Base-by-base conservation (phyloP, 2,888 invertebrate genomes). In the Hyposoter dolosus region DNA sequence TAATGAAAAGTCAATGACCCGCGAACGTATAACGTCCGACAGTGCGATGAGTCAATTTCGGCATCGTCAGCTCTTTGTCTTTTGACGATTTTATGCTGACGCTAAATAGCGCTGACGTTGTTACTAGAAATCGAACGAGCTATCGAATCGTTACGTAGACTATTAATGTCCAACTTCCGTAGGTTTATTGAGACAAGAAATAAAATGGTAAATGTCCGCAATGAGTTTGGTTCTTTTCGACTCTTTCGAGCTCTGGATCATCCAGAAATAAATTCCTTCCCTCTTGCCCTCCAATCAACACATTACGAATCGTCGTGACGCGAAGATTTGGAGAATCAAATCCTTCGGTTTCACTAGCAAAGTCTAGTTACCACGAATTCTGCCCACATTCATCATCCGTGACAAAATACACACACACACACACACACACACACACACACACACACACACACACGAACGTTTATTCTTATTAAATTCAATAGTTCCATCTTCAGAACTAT, bases 41-140 rank as follows among this genome's bases (percentile, higher is more conserved):
- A 89, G 91, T 91, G 89, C 89, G 89, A 90, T 90, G 92, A 92
- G 88, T 93, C 92, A 92, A 83, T 92, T 91, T 91, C 76, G 87
- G 87, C 84, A 86, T 84, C 85, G 88, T 87, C 89, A 89, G 82
- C 77, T 86, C 83, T 88, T 87, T 87, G 28, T 83, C 50, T 66
- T 32, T 69, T 45, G 28, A 43, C 50, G 40, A 53, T 79, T 85
- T 83, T 32, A 40, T 81, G 86, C 88, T 89, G 89, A 90, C 88
- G 86, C 74, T 83, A 72, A 71, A 68, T 40, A 47, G 6, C 63
- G 87, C 87, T 85, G 85, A 87, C 74, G 45, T 43, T 43, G 47
- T 56, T 32, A 78, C 63, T 60, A 40, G 15, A 15, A 76, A 79
- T 75, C 53, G 15, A 82, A 76, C 65, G 35, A 32, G 75, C 75